phyloP scores from a whole-genome alignment of 1,140 invertebrate genomes.

The Venturia canescens region DNA sequence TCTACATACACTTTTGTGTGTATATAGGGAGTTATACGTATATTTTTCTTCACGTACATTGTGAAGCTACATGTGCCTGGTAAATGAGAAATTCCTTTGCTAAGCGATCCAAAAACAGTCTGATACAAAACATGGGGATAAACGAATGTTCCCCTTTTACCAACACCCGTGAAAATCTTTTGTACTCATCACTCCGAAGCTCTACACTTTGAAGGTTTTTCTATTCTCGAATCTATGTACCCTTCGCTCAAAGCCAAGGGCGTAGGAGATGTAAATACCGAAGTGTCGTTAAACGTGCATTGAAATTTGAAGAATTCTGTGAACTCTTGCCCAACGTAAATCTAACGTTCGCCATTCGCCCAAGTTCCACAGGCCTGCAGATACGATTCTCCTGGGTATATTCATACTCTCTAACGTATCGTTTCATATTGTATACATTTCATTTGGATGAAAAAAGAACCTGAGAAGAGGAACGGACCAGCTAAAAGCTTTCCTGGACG shows the following conservation, averaged over 20 bases:
- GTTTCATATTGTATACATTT: not conserved
- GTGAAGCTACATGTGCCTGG: not conserved
- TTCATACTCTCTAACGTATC: not conserved
- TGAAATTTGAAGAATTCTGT: no score
- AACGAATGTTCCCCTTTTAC: constrained; percentile 1
- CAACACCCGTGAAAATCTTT: not conserved
- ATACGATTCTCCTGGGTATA: not conserved
- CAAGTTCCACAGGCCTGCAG: not conserved
- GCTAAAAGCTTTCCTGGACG: not conserved
- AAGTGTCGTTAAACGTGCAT: no score
- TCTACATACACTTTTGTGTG: no score
- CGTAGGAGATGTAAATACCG: no score
- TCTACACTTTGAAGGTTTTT: no score
- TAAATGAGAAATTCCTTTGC: constrained; percentile 33
- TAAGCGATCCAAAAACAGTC: not conserved
- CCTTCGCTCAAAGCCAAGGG: no score
- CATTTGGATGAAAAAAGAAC: not conserved
- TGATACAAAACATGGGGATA: not conserved
- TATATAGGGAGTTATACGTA: not conserved
- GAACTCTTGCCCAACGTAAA: no score
- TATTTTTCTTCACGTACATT: not conserved
- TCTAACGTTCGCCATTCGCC: no score
- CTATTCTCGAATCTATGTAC: not conserved
- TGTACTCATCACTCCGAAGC: not conserved
- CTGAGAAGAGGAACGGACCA: not conserved